These are phyloP conservation scores for Yponomeuta evonymella DNA, from an alignment of 2,888 invertebrate genomes.

Conservation along the genomic window DNA sequence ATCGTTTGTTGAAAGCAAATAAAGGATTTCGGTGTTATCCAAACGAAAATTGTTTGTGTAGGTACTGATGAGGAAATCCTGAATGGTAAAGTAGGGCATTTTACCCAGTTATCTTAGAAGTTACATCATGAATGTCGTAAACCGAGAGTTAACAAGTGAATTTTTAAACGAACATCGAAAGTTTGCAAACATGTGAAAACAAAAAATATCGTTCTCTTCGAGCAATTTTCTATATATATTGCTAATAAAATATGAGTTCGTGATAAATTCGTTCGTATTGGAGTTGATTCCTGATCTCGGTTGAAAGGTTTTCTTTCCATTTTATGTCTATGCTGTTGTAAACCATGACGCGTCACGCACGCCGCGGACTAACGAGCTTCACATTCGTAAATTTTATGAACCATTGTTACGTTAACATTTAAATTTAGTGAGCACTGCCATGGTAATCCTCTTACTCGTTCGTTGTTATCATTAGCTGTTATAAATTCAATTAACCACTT, in stretches of 20 bases:
- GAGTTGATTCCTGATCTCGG: not conserved
- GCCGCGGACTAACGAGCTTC: not conserved
- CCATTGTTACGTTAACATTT: not conserved
- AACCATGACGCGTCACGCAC: not conserved
- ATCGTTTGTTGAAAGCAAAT: not conserved
- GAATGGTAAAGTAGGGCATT: no score
- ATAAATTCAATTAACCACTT: not conserved
- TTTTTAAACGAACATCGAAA: no score
- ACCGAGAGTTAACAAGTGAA: no score
- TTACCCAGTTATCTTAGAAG: no score
- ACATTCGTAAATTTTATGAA: not conserved
- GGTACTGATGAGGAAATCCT: no score
- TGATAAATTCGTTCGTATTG: no score
- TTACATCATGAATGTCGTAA: no score
- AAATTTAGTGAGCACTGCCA: not conserved
- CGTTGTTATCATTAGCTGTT: not conserved
- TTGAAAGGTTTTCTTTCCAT: not conserved
- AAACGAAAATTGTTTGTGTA: no score
- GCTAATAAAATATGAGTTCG: no score
- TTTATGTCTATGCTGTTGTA: not conserved
- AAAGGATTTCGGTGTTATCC: not conserved
- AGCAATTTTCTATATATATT: no score
- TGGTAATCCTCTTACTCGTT: not conserved
- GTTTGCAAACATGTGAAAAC: no score
- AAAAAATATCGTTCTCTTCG: no score